Percentiles rank a stretch among this genome's conserved stretches.
phyloP scores from a whole-genome alignment of 2,888 invertebrate genomes.

The Macrophya annulata region DNA sequence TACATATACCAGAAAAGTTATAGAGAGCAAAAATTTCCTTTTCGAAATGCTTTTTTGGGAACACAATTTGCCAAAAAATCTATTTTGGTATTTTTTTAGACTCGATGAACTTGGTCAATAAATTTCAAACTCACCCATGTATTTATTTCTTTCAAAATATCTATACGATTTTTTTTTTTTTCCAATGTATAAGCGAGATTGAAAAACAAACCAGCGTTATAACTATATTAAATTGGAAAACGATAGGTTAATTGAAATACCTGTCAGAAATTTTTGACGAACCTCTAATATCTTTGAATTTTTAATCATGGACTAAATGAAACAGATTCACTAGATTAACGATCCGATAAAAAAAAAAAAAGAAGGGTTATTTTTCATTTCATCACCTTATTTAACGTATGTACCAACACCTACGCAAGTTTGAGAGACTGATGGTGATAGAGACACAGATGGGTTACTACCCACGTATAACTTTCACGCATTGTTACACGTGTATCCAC shows the following conservation, averaged over 20 bases:
- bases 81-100: too few species aligned
- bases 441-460: not conserved
- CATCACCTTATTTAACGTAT: not conserved
- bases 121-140: not conserved
- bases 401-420: not conserved
- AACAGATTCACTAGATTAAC: not conserved
- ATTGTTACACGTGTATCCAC: conserved; percentile 35
- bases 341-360: not conserved
- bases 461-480: conserved; percentile 29
- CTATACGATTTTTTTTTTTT: not conserved
- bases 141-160: not conserved
- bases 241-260: not conserved
- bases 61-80: too few species aligned
- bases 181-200: not conserved
- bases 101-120: not conserved
- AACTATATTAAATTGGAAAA: not conserved
- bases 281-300: not conserved
- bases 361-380: not conserved
- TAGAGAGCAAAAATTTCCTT: not conserved
- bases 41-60: not conserved
- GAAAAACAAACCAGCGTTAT: not conserved
- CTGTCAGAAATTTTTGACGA: not conserved
- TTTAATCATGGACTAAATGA: not conserved
- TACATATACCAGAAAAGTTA: not conserved
- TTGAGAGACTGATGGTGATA: not conserved